Evolutionary conservation across 2,113 vertebrate species (phyloP), one percentile per base, ranked within the genome.

Genomic region (Xiphophorus hellerii): DNA sequence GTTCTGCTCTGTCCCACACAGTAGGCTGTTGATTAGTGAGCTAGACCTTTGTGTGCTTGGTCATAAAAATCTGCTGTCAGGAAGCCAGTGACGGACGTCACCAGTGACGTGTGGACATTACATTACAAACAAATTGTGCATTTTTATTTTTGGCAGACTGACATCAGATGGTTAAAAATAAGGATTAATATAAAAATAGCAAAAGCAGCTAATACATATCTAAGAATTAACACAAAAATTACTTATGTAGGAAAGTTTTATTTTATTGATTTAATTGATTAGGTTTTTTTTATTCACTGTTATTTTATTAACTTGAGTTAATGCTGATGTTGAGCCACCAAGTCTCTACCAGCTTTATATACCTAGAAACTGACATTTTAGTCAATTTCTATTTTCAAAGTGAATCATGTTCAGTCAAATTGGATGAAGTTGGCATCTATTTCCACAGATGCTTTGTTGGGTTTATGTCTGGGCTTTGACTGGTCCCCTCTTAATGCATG

Each of bases 21-120:
- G 29, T 69, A 76, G 82, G 66, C 82, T 73, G 74, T 61, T 77
- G 42, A 69, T 68, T 81, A 48, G 37, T 66, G 66, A 78, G 66
- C 61, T 28, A 29, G 37, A 61, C 35, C 54, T 75, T 65, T 61
- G 69, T 58, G n/a, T 76, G 31, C 66, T 67, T 60, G 33, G 28
- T 15, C 27, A 67, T 78, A 37, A 61, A n/a, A 68, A 33, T 76
- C 78, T 31, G 31, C 71, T 33, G 68, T 69, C 17, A 7, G 37
- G 28, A 71, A 74, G 64, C 42, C 31, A 30, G 7, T 3, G 35
- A 20, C 28, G 66, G 28, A 48, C 54, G 76, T 37, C n/a, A 58
- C 1, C 0, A 27, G 65, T 83, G 79, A 73, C 22, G 27, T 77
- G 37, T 37, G 33, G 64, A 51, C 31, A 69, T 72, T 60, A 25